Conservation (phyloP, 2,113 vertebrate species). For the Trogon melanurus region DNA sequence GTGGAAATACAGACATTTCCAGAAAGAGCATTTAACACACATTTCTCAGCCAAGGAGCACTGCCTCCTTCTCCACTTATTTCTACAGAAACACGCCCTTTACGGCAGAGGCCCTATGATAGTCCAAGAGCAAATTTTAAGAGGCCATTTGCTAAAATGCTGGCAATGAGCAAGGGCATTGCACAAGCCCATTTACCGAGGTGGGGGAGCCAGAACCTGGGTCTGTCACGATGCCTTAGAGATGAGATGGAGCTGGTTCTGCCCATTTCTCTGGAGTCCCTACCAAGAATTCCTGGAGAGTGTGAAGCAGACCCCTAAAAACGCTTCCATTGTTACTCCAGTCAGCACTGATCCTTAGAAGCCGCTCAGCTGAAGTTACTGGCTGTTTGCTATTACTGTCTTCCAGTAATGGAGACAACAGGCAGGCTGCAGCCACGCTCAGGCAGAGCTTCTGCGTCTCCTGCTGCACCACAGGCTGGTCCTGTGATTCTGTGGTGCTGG, state of each 20-base stretch:
- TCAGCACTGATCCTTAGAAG: background rate
- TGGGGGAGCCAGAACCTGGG: background rate
- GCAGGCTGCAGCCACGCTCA: background rate
- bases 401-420: background rate
- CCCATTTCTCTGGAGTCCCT: background rate
- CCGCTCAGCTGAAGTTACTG: background rate
- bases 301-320: background rate
- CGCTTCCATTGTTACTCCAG: accelerated
- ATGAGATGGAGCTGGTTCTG: background rate
- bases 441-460: background rate
- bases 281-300: background rate
- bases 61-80: background rate
- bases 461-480: background rate
- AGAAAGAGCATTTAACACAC: background rate
- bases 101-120: background rate
- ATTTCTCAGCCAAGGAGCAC: background rate
- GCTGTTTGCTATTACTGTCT: background rate
- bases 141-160: background rate
- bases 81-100: background rate
- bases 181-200: background rate
- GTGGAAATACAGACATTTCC: background rate
- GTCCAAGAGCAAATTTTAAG: background rate
- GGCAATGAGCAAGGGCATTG: background rate
- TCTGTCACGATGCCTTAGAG: background rate
- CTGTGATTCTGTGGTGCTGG: background rate